Base-by-base conservation (phyloP, 2,113 vertebrate species). In the Raja brachyura region DNA sequence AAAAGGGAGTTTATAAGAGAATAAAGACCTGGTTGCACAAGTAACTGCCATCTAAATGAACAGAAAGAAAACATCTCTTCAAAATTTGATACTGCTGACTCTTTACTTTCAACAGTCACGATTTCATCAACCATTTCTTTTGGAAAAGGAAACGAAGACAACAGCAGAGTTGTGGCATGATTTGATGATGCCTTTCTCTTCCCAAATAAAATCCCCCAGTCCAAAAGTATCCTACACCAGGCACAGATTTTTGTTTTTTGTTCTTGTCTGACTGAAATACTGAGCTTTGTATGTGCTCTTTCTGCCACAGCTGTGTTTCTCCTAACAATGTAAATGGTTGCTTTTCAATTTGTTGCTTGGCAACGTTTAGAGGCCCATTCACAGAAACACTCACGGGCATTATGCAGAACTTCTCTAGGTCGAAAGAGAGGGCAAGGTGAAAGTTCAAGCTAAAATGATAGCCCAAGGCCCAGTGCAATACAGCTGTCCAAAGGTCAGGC, bases 231-330 rank as follows among this genome's bases (percentile, higher is more conserved):
- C 39, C 39, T 92, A 39, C 70, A 54, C 66, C 90, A 92, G 39
- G 66, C 39, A 92, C 66, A 70, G 66, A 73, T 73, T 73, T 88
- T 92, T 92, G 68, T 11, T 73, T 88, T 86, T 88, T 88, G 83
- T 88, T 92, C 90, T 92, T 9, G 39, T 25, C 39, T 25, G 39
- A 92, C 70, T 48, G 66, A 70, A 74, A 73, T 73, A 48, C 90
- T 28, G 31, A 14, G 33, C 63, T 92, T 70, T 28, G 68, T 73
- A 48, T 74, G 33, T 74, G 66, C 68, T 48, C 68, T 25, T 73
- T 70, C 66, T 54, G 68, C 90, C 90, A 73, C 90, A 92, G 90
- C 90, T 92, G 90, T 92, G 90, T 92, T 92, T 70, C 88, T 39
- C 70, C 73, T 73, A 92, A 92, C 90, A 92, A 92, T 73, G 90